Evolutionary conservation across 2,888 invertebrate genomes (phyloP).

Genomic region (Myopa tessellatipennis): DNA sequence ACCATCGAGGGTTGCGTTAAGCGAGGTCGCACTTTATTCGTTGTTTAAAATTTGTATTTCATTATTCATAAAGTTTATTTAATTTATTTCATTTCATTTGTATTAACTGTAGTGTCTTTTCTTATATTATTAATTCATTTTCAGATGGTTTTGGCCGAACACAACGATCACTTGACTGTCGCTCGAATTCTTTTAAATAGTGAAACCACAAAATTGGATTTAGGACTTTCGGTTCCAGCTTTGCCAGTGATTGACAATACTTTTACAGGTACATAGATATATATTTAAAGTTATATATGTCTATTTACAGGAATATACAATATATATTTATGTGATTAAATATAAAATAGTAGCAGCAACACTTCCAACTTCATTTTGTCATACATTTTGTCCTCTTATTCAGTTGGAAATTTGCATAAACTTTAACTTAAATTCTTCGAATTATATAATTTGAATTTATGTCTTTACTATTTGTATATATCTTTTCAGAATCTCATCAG

Average conservation of each 20-base stretch:
- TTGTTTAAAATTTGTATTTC: neutral
- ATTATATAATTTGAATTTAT: neutral
- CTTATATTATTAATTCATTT: conserved; percentile 12
- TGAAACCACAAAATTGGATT: conserved; percentile 80
- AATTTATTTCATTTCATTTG: neutral
- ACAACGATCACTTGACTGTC: conserved; percentile 89
- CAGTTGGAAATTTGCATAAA: neutral
- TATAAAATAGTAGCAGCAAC: no score
- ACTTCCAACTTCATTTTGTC: no score
- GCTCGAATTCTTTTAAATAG: conserved; percentile 85
- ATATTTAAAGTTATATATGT: no score
- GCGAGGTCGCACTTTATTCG: no score
- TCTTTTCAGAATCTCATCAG: conserved; percentile 74
- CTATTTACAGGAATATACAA: no score
- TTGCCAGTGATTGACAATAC: conserved; percentile 79
- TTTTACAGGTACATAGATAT: conserved; percentile 76
- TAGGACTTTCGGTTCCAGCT: conserved; percentile 79
- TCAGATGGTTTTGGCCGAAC: conserved; percentile 83
- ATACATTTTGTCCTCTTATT: neutral
- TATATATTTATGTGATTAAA: no score
- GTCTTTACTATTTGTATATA: neutral
- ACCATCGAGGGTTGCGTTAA: no score
- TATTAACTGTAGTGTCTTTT: neutral
- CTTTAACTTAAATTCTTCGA: neutral
- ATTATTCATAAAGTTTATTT: neutral